Conservation (phyloP, 1,140 invertebrate genomes). For the Anoplophora glabripennis region DNA sequence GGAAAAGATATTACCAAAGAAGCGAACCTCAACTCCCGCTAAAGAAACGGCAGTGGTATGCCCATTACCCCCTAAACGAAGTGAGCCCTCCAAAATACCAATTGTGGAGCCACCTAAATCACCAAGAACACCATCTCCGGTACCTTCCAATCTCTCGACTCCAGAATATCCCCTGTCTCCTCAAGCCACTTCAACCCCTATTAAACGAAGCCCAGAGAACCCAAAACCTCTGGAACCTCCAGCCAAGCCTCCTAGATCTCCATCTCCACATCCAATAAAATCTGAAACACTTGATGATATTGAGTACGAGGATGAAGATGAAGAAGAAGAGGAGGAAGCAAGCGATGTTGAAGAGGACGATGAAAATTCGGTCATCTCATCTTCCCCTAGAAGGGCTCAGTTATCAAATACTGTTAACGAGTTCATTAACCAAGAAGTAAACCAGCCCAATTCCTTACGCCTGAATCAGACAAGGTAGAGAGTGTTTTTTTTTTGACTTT, state of each 20-base stretch:
- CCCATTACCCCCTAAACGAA: conserved; percentile 27
- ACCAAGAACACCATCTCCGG: conserved; percentile 16
- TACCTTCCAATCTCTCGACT: conserved; percentile 10
- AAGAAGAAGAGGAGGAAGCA: conserved; percentile 38
- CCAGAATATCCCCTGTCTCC: conserved; percentile 10
- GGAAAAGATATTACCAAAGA: conserved; percentile 29
- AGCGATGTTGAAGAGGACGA: conserved; percentile 3
- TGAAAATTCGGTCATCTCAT: conserved; percentile 2
- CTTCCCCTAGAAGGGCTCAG: background rate
- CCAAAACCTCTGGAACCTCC: conserved; percentile 30
- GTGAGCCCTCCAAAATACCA: conserved; percentile 26
- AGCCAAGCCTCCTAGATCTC: conserved; percentile 39
- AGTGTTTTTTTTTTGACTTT: no score
- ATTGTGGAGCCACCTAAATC: conserved; percentile 25
- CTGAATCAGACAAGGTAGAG: no score
- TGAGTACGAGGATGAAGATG: conserved; percentile 39
- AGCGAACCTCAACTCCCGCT: conserved; percentile 7
- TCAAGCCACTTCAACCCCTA: conserved; percentile 9
- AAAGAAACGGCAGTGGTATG: conserved; percentile 28
- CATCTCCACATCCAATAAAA: conserved; percentile 40
- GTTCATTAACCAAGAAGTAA: conserved; percentile 29
- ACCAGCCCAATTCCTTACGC: background rate
- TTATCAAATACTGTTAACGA: conserved; percentile 30
- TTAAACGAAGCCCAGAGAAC: background rate
- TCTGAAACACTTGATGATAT: conserved; percentile 40